These are phyloP conservation scores for Rattus norvegicus DNA, from an alignment of 2,113 vertebrate species.

Conservation along the genomic window GRCr8 NC_086024.1:60066501-60067000, in stretches of 20 bases:
- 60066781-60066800: background rate
- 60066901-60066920: background rate
- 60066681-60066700: background rate
- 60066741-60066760: background rate
- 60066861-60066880: background rate
- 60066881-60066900: background rate
- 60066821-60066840: background rate
- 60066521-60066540: background rate
- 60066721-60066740: background rate
- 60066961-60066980: conserved; percentile 26
- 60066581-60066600: background rate
- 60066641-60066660: background rate
- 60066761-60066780: background rate
- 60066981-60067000: background rate
- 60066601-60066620: background rate
- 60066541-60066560: background rate
- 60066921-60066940: background rate
- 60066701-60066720: background rate
- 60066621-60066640: background rate
- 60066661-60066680: background rate
- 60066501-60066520: background rate
- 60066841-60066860: background rate
- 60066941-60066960: background rate
- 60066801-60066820: background rate
- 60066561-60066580: background rate